These are phyloP conservation scores for Pygoscelis antarcticus DNA, from an alignment of 2,113 vertebrate species.

Conservation along the genomic window DNA sequence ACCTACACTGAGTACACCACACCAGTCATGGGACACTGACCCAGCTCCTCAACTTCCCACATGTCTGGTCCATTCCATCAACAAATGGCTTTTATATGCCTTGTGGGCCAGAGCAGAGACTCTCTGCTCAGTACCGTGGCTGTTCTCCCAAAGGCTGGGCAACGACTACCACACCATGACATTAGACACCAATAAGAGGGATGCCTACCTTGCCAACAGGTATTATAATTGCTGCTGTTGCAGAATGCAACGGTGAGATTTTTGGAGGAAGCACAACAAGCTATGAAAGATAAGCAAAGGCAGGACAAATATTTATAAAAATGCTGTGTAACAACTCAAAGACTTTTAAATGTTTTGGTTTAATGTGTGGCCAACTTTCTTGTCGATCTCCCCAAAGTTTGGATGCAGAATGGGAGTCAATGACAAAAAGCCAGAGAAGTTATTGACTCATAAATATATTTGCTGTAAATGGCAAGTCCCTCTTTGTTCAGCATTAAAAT, in stretches of 20 bases:
- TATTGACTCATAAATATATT: not conserved
- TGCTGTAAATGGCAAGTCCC: not conserved
- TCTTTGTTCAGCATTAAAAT: not conserved
- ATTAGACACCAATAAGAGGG: not conserved
- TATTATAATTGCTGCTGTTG: not conserved
- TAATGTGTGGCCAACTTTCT: not conserved
- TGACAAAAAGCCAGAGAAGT: not conserved
- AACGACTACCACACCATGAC: accelerated
- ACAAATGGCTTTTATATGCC: accelerated
- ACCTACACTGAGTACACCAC: not conserved
- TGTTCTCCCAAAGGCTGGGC: not conserved
- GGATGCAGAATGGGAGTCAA: not conserved
- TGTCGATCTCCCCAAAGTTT: not conserved
- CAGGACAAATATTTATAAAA: not conserved
- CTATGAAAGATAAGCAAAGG: not conserved
- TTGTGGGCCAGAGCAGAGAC: not conserved
- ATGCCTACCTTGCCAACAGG: not conserved
- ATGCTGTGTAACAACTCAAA: not conserved
- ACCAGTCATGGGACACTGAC: not conserved
- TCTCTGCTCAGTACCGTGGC: not conserved
- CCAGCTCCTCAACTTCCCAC: not conserved
- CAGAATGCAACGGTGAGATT: not conserved
- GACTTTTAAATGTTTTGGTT: not conserved
- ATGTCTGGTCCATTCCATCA: not conserved
- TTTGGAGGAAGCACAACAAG: not conserved